phyloP scores from a whole-genome alignment of 23 tunicate genomes.

The Halocynthia roretzi region DNA sequence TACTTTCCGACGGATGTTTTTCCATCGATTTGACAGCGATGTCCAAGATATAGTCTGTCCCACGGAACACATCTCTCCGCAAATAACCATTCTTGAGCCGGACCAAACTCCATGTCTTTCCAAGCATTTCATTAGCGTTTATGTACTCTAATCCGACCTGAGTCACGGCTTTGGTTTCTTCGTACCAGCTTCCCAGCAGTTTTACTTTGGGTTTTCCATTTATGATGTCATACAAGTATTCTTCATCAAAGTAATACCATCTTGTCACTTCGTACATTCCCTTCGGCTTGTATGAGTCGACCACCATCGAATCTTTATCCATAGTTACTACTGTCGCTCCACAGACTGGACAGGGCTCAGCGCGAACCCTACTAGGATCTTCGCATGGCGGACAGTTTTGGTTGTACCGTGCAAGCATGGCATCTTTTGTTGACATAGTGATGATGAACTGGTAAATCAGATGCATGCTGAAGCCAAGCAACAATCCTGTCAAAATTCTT shows the following conservation, averaged over 20 bases:
- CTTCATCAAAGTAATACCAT: constrained; percentile 68
- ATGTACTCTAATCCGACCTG: constrained; percentile 69
- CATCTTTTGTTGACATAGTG: background rate
- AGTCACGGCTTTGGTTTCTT: constrained; percentile 56
- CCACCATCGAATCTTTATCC: background rate
- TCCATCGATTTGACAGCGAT: constrained; percentile 9
- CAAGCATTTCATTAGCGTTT: constrained; percentile 60
- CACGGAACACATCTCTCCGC: constrained; percentile 47
- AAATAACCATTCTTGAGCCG: constrained; percentile 54
- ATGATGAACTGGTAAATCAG: background rate
- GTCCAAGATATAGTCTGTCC: constrained; percentile 80
- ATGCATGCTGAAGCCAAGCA: constrained; percentile 2
- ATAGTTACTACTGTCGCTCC: constrained; percentile 1
- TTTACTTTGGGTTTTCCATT: constrained; percentile 68
- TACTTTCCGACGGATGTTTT: background rate
- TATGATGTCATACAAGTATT: constrained; percentile 74
- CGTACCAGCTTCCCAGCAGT: constrained; percentile 33
- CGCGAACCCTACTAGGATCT: constrained; percentile 12
- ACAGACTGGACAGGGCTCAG: constrained; percentile 19
- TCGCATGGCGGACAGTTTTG: constrained; percentile 18
- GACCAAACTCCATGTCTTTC: constrained; percentile 46
- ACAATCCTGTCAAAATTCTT: constrained; percentile 6
- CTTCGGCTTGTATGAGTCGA: constrained; percentile 57
- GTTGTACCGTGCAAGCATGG: background rate
- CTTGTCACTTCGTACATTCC: constrained; percentile 94